phyloP scores from a whole-genome alignment of 2,113 vertebrate species.

The Riparia riparia region DNA sequence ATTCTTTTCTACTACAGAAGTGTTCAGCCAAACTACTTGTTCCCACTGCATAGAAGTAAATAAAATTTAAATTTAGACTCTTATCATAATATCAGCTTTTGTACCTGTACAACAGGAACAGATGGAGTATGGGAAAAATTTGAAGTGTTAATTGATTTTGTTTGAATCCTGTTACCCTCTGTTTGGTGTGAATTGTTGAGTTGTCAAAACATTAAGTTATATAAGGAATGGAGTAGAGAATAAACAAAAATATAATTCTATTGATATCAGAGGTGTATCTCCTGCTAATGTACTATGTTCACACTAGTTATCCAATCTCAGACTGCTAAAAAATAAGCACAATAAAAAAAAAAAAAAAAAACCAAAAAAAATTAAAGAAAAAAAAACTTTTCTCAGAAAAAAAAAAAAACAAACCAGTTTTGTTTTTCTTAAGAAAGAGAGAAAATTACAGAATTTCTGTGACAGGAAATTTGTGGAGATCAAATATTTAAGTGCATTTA shows the following conservation, averaged over 20 bases:
- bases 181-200: slow-evolving; percentile 37
- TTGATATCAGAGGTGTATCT: not conserved
- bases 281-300: not conserved
- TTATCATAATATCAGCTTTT: not conserved
- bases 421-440: not conserved
- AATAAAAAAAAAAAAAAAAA: not conserved
- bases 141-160: slow-evolving; percentile 65
- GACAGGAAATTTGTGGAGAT: not conserved
- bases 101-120: slow-evolving; percentile 10
- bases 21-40: not conserved
- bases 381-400: not conserved
- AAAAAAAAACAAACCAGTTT: not conserved
- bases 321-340: not conserved
- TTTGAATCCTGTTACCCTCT: slow-evolving; percentile 45
- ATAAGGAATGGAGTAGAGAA: not conserved
- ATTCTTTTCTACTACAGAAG: not conserved
- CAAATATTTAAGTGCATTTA: not conserved
- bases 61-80: slow-evolving; percentile 26
- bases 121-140: slow-evolving; percentile 38
- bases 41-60: not conserved
- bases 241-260: slow-evolving; percentile 10
- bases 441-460: not conserved
- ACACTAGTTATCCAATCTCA: not conserved
- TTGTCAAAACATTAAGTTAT: slow-evolving; percentile 41
- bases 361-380: not conserved